Evolutionary conservation across 1,140 invertebrate genomes (phyloP), one percentile per base, ranked within the genome.

Genomic region (Drosophila sp.): DNA sequence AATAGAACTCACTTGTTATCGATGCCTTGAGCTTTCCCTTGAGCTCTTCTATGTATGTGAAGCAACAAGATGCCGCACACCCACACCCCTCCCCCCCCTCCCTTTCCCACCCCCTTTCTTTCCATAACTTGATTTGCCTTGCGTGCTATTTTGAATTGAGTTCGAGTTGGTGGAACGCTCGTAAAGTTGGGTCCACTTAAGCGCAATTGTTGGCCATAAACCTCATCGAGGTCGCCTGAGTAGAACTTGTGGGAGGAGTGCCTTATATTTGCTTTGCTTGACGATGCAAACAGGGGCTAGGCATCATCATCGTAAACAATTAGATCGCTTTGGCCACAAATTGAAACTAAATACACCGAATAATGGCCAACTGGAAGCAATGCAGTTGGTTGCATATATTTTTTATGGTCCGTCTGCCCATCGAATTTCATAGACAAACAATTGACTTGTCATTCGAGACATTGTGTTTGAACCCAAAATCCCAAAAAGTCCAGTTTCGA

Each of bases 171-270:
- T 76, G 80, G 68, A 70, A 38, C 23, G 84, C 84, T 89, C 84
- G 77, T 89, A 89, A 89, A 89, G 80, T 89, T 87, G 66, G 77
- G 68, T 70, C 77, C 78, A 87, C 84, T 87, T 89, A 89, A 80
- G 84, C 76, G 76, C 84, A 87, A 89, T 87, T 89, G 84, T 76
- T 80, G 85, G 80, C 73, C 84, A 87, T 87, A 87, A 89, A 89
- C 79, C 72, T 75, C 70, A 66, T 66, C 44, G 44, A 47, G 44
- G 44, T 47, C 23, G 61, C 63, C 70, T 33, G 55, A 47, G 40
- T n/a, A n/a, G n/a, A n/a, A n/a, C 66, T 29, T 57, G 11, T 27
- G 25, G 23, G 23, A 4, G 44, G 44, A 50, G 44, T 50, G 44
- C 6, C 23, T 27, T 25, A 30, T 44, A 29, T 75, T 27, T 35